Evolutionary conservation across 2,888 invertebrate genomes (phyloP), one percentile per base, ranked within the genome.

Genomic region (Plusia festucae): DNA sequence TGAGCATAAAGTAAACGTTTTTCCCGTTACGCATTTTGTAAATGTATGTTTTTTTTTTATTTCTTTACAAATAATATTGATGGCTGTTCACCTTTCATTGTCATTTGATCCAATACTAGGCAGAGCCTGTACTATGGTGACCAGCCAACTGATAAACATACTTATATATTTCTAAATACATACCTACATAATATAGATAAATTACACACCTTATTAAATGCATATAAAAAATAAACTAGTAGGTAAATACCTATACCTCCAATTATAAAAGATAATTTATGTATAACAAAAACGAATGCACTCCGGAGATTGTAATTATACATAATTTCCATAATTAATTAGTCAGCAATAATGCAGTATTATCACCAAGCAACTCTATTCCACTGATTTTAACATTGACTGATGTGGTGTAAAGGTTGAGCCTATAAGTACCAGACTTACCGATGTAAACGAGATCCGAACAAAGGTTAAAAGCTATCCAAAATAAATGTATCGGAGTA

Each of bases 381-480:
- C 49, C 15, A 30, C 51, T 8, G n/a, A 24, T 46, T 52, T 18
- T 24, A 59, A 44, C 51, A 44, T 30, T 56, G 58, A 71, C 56
- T 44, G 76, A 73, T 71, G 44, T 22, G 15, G 52, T 51, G 44
- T 51, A 53, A 56, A 30, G 13, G 58, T 40, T 62, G 59, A 71
- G 66, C 77, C 34, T 53, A 44, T 57, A 76, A 66, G 72, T 53
- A 62, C 61, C 22, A 16, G 32, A 46, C 55, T 76, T 40, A 66
- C 13, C 30, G 24, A n/a, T 54, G 61, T 76, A 73, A 76, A 71
- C 73, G 58, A 60, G 57, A 30, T 18, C 44, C 62, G 66, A 73
- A 53, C 64, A 70, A 68, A 62, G 63, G 65, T 66, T 72, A 67
- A 72, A 66, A 70, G 66, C 68, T 68, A 61, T 63, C 66, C 63